Percentiles rank a stretch among this genome's conserved stretches.
Conservation (phyloP, 2,113 vertebrate genomes). For the Labeo rohita region DNA sequence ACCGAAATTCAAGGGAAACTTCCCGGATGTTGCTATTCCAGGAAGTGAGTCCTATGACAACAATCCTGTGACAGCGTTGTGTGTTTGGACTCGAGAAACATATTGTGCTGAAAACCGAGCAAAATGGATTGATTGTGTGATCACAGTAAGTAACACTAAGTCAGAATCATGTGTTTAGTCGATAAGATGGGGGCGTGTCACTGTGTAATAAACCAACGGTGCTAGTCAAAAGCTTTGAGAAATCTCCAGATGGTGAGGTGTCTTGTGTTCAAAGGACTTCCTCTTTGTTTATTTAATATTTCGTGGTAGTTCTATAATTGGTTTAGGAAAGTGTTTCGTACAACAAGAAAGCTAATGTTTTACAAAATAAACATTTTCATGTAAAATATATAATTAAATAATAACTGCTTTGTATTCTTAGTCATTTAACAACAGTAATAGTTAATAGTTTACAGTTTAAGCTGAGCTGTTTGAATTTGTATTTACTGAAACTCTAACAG, state of each 20-base stretch:
- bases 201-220: neutral
- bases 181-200: neutral
- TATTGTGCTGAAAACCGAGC: neutral
- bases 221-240: neutral
- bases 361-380: too few relatives aligned
- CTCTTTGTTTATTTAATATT: neutral
- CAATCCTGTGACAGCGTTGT: constrained; percentile 29
- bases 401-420: neutral
- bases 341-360: neutral
- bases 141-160: constrained; percentile 40
- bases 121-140: constrained; percentile 25
- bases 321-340: neutral
- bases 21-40: constrained; percentile 46
- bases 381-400: neutral
- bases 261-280: neutral
- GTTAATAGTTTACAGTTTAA: neutral
- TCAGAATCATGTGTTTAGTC: neutral
- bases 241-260: neutral
- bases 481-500: neutral
- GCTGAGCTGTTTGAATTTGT: neutral
- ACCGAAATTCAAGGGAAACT: neutral
- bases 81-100: neutral
- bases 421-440: neutral
- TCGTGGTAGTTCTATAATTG: neutral
- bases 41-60: constrained; percentile 60